phyloP scores from a whole-genome alignment of 2,888 invertebrate species.

The Tillus elongatus region DNA sequence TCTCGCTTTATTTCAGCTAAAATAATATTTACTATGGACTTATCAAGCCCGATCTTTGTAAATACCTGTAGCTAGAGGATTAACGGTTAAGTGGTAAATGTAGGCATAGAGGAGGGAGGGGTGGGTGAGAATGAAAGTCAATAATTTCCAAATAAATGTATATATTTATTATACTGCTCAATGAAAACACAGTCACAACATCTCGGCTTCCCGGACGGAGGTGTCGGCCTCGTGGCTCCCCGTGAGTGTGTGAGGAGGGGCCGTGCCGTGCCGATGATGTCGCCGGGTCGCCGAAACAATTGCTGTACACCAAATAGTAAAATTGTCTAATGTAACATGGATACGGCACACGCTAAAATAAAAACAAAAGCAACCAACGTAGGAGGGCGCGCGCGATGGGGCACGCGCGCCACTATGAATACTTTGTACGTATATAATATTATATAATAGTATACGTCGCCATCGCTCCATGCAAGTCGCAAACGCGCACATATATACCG shows the following conservation, averaged over 20 bases:
- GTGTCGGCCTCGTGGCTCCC: constrained; percentile 18
- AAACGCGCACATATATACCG: constrained; percentile 29
- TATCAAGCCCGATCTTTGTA: too few species aligned
- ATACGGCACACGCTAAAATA: constrained; percentile 45
- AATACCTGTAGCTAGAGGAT: too few species aligned
- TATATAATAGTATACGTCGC: constrained; percentile 39
- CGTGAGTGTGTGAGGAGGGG: constrained; percentile 23
- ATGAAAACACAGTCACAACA: constrained; percentile 51
- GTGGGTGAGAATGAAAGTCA: too few species aligned
- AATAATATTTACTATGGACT: too few species aligned
- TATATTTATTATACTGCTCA: constrained; percentile 67
- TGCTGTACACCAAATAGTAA: constrained; percentile 47
- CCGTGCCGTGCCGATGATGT: constrained; percentile 23
- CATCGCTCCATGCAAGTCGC: constrained; percentile 39
- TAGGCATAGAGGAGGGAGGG: too few species aligned
- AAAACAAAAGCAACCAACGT: constrained; percentile 40
- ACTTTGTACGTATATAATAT: constrained; percentile 45
- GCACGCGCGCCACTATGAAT: constrained; percentile 40
- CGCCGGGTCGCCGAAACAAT: constrained; percentile 44
- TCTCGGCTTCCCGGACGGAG: constrained; percentile 35
- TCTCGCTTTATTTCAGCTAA: too few species aligned
- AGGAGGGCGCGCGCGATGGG: constrained; percentile 41
- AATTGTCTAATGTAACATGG: constrained; percentile 47
- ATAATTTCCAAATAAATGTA: constrained; percentile 66
- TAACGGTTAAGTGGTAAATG: too few species aligned